Evolutionary conservation across 2,888 invertebrate species (phyloP).

Genomic region (Lottia scabra): DNA sequence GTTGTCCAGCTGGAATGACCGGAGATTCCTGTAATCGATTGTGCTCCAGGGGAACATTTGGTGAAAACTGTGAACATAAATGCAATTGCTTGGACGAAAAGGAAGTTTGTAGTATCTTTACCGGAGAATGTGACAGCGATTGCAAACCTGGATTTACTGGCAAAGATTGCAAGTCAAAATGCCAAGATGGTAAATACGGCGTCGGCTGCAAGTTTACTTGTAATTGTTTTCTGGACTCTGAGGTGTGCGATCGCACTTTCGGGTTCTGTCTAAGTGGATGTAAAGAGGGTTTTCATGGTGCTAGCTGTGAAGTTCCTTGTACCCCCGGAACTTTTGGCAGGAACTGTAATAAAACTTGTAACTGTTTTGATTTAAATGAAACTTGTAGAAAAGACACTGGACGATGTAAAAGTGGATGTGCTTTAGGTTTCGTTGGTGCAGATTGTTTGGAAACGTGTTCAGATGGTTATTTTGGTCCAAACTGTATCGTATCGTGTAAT

Average conservation of each 20-base stretch:
- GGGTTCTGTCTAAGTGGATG: slow-evolving; percentile 26
- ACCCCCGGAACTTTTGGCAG: slow-evolving; percentile 8
- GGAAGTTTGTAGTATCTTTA: neutral
- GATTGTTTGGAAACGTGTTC: slow-evolving; percentile 12
- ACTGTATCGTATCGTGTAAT: slow-evolving; percentile 24
- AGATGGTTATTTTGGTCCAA: slow-evolving; percentile 26
- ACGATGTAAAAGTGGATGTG: neutral
- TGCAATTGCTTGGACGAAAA: neutral
- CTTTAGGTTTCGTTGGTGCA: neutral
- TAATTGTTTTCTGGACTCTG: neutral
- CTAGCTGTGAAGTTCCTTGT: slow-evolving; percentile 18
- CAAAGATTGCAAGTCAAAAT: neutral
- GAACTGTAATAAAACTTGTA: slow-evolving; percentile 7
- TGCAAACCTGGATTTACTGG: neutral
- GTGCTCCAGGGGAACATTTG: neutral
- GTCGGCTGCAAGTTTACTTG: neutral
- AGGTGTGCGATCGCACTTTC: slow-evolving; percentile 17
- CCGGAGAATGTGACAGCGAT: neutral
- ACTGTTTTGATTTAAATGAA: slow-evolving; percentile 2
- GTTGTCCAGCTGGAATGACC: slow-evolving; percentile 16
- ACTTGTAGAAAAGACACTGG: slow-evolving; percentile 8
- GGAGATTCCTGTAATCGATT: neutral
- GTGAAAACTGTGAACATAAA: neutral
- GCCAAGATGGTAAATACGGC: neutral
- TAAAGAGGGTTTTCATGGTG: slow-evolving; percentile 21